These are phyloP conservation scores for Diadumene lineata DNA, from an alignment of 92 coral and sea anemone genomes.

Conservation along the genomic window DNA sequence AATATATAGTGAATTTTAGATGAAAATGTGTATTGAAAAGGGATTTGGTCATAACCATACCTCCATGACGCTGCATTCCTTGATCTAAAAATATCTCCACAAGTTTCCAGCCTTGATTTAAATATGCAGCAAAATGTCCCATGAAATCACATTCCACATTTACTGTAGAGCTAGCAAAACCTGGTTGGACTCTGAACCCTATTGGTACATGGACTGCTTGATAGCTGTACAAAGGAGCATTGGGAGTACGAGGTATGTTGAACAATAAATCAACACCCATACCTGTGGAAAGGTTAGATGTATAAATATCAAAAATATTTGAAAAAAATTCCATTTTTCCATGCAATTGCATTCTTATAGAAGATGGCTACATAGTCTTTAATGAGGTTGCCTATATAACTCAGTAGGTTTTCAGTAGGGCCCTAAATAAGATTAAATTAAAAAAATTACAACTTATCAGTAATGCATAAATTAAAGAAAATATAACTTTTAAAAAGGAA, in stretches of 20 bases:
- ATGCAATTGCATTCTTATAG: too few species aligned
- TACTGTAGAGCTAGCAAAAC: slow-evolving; percentile 30
- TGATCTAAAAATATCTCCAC: slow-evolving; percentile 76
- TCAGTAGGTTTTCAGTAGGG: too few species aligned
- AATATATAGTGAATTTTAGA: background rate
- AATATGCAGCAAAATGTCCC: slow-evolving; percentile 59
- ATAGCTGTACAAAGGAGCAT: slow-evolving; percentile 55
- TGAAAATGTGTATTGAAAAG: background rate
- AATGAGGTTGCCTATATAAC: too few species aligned
- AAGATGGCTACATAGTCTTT: too few species aligned
- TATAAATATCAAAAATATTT: background rate
- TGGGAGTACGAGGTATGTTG: slow-evolving; percentile 51
- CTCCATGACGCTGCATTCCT: slow-evolving; percentile 57
- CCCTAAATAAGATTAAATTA: too few species aligned
- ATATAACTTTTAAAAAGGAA: too few species aligned
- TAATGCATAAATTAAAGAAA: too few species aligned
- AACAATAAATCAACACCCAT: slow-evolving; percentile 76
- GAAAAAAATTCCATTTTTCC: too few species aligned
- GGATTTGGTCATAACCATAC: background rate
- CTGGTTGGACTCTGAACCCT: slow-evolving; percentile 44
- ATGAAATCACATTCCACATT: slow-evolving; percentile 66
- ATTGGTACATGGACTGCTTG: slow-evolving; percentile 69
- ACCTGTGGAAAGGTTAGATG: slow-evolving; percentile 6
- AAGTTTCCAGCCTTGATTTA: slow-evolving; percentile 82
- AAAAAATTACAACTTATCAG: too few species aligned